Base-by-base conservation (phyloP, 2,888 invertebrate species). In the Dynastes hyllus region DNA sequence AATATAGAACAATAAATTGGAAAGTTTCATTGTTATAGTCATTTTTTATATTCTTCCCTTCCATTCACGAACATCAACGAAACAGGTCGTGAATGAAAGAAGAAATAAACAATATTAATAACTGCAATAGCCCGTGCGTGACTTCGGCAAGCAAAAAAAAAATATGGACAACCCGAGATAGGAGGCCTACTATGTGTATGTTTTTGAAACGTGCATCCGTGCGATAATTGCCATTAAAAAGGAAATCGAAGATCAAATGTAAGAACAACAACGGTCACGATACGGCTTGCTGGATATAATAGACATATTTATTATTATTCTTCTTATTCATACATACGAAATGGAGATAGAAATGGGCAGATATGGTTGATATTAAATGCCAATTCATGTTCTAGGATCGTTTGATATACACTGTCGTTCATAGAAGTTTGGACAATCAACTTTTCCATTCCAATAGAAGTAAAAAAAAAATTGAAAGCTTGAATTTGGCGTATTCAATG, bases 261-360 rank as follows among this genome's bases (percentile, higher is more conserved):
- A 45, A 69, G 29, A 69, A 50, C 45, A 69, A 69, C 69, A 51
- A 51, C 69, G 69, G 45, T 69, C 51, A 51, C 69, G 51, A 51
- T 51, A 69, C 51, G 32, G 45, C 63, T 29, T 29, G 29, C 61
- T 32, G 27, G 13, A 13, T 32, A 27, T 69, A 50, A 69, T 69
- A 29, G 69, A 69, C 50, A 69, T 69, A 69, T 69, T 69, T 69
- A 69, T 69, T 69, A 63, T 45, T 45, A 45, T 45, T 45, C 6
- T 45, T 45, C 45, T 8, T 45, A 45, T 63, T 63, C 29, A 27
- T 63, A 29, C 29, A 27, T 63, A 63, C 27, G 29, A n/a, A 61
- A 27, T 61, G 29, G 22, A 63, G 32, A 63, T 63, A 29, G 63
- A 63, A 32, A 63, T n/a, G 8, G 3, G 32, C 11, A 13, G 63